A percentile compares a stretch with the other conserved stretches of the same genome.
phyloP scores from a whole-genome alignment of 2,113 vertebrate genomes.

The Gymnobelideus leadbeateri region DNA sequence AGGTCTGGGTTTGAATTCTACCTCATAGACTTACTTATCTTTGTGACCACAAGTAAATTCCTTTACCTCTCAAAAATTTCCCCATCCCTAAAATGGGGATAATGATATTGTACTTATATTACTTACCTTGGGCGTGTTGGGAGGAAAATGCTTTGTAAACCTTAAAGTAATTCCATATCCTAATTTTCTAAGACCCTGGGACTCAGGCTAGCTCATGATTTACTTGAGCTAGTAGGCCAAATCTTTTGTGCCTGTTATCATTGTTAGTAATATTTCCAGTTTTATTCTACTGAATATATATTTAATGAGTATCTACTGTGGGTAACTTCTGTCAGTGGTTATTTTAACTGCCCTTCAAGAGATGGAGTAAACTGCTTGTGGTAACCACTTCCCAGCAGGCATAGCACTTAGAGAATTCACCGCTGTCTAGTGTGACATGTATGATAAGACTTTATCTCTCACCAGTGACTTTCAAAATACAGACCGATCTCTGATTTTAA shows the following conservation, averaged over 20 bases:
- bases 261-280: not conserved
- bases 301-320: not conserved
- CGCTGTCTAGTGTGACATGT: not conserved
- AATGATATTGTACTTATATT: not conserved
- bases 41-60: not conserved
- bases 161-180: not conserved
- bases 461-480: not conserved
- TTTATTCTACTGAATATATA: not conserved
- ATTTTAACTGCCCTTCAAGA: not conserved
- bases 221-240: not conserved
- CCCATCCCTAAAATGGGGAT: not conserved
- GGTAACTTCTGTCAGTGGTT: not conserved
- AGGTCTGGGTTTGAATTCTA: not conserved
- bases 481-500: not conserved
- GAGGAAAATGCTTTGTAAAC: not conserved
- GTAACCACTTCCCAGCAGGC: not conserved
- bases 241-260: not conserved
- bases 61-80: not conserved
- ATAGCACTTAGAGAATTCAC: not conserved
- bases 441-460: not conserved
- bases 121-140: not conserved
- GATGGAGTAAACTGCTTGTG: not conserved
- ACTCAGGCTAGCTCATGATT: not conserved
- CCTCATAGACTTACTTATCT: not conserved
- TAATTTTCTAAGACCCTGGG: not conserved